Conservation (phyloP, 2,888 invertebrate genomes). For the Callinectes sapidus region DNA sequence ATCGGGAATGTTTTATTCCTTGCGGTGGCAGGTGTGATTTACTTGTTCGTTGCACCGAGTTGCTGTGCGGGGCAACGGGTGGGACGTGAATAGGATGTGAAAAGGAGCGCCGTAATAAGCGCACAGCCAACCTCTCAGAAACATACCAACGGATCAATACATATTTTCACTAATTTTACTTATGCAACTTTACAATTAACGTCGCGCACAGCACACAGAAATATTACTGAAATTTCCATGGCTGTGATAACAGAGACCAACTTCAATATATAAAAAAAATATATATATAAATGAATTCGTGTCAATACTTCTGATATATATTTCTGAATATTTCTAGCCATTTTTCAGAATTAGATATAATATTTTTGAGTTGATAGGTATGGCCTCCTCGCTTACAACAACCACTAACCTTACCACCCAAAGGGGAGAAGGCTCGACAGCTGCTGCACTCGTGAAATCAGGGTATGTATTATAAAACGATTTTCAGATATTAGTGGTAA, state of each 20-base stretch:
- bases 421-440: too few species aligned
- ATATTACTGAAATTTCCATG: neutral
- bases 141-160: neutral
- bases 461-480: too few species aligned
- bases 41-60: neutral
- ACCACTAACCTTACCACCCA: neutral
- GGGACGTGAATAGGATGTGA: too few species aligned
- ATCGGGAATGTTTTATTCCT: neutral
- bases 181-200: neutral
- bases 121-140: too few species aligned
- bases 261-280: neutral
- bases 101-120: too few species aligned
- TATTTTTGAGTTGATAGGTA: too few species aligned
- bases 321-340: neutral
- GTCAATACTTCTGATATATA: neutral
- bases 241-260: neutral
- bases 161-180: neutral
- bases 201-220: neutral
- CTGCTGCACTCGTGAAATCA: too few species aligned
- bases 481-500: too few species aligned
- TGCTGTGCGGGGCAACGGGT: neutral
- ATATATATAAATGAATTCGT: neutral
- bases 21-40: neutral
- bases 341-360: neutral
- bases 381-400: neutral